Evolutionary conservation across 1,140 invertebrate species (phyloP).

Genomic region (Ceratoteleas bidentatus): DNA sequence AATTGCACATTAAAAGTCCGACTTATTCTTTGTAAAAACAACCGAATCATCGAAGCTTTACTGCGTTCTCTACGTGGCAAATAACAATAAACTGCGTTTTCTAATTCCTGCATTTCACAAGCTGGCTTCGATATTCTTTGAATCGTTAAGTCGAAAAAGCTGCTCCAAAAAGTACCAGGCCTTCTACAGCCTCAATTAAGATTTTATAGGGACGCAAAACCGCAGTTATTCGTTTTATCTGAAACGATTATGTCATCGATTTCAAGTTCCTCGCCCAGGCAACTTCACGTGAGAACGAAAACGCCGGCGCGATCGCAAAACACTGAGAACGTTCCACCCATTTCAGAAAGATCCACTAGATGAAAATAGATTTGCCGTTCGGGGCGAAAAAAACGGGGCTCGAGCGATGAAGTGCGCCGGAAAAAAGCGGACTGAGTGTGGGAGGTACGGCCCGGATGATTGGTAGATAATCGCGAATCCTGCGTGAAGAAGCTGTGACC

Average conservation of each 20-base stretch:
- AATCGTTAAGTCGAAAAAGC: constrained; percentile 2
- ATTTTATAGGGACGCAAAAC: constrained; percentile 31
- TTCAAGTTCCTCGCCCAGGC: constrained; percentile 13
- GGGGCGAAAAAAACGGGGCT: constrained; percentile 20
- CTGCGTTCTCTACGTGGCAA: neutral
- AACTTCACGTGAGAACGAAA: constrained; percentile 48
- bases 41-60: too few species aligned
- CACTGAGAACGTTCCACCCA: constrained; percentile 47
- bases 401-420: constrained; percentile 47
- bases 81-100: neutral
- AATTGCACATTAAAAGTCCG: too few species aligned
- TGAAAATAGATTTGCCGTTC: constrained; percentile 50
- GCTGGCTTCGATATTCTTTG: neutral
- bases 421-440: constrained; percentile 56
- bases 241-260: constrained; percentile 47
- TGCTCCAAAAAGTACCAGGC: neutral
- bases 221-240: constrained; percentile 28
- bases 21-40: too few species aligned
- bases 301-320: constrained; percentile 34
- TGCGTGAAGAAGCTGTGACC: constrained; percentile 76
- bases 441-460: constrained; percentile 53
- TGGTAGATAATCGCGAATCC: constrained; percentile 76
- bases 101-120: constrained; percentile 3
- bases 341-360: constrained; percentile 31
- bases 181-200: constrained; percentile 16